Base-by-base conservation (phyloP, 1,140 invertebrate species). In the Dolichoris vasculosae region DNA sequence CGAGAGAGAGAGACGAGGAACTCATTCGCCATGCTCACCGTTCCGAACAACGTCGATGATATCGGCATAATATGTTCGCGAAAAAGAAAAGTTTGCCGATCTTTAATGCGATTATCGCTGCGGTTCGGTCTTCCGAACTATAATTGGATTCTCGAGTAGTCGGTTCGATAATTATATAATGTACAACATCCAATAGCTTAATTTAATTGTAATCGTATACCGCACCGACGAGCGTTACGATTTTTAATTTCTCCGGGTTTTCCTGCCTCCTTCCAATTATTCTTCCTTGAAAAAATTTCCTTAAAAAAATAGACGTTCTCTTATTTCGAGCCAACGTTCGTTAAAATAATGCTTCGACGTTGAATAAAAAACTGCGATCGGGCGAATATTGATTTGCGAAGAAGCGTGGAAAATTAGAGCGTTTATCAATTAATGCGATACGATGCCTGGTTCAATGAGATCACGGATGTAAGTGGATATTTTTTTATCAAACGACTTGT, bases 141-240 rank as follows among this genome's bases (percentile, higher is more conserved):
- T 82, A 82, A 82, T 82, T 82, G 64, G 79, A 69, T 71, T 71
- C 38, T 71, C 35, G 55, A 46, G n/a, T n/a, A n/a, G 9, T 26
- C 23, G 20, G 30, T 82, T 46, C 71, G 35, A 71, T 82, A 82
- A 82, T 71, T 82, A 32, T 43, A 48, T 55, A 55, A 77, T 77
- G 7, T 40, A n/a, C 43, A 7, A 8, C 7, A 46, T 46, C 38
- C 11, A 69, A 69, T 1, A 30, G 23, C 71, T 75, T n/a, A 3
- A 1, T 48, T 75, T 46, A 75, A 46, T 75, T 48, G 17, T 7
- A 2, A 43, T 59, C 23, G 3, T 59, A 26, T 26, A 59, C 55
- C 13, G 23, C 2, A 59, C 55, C 23, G 7, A n/a, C n/a, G 55
- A 46, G 17, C 43, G 30, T 46, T 75, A 75, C 48, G 17, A 75